phyloP scores from a whole-genome alignment of 2,113 vertebrate species.

The Zootoca vivipara region DNA sequence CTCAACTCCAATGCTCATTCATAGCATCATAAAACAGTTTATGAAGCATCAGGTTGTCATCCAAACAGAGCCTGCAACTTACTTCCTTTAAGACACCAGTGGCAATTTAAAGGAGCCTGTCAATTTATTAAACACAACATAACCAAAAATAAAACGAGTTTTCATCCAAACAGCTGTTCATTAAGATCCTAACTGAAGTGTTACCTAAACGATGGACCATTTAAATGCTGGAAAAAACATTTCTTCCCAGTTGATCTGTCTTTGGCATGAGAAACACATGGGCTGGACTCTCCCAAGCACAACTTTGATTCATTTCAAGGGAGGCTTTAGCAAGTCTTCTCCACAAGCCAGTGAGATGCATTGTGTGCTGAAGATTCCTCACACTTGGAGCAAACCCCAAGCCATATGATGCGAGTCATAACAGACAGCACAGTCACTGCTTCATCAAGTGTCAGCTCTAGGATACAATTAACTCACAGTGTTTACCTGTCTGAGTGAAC shows the following conservation, averaged over 20 bases:
- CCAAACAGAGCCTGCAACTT: not conserved
- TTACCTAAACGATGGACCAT: conserved; percentile 29
- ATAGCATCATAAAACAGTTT: not conserved
- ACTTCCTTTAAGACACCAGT: not conserved
- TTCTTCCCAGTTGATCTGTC: not conserved
- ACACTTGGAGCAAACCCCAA: not conserved
- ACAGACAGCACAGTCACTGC: conserved; percentile 27
- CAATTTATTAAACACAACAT: conserved; percentile 26
- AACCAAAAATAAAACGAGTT: not conserved
- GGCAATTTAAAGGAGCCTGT: conserved; percentile 6
- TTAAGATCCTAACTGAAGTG: conserved; percentile 15
- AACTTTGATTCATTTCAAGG: not conserved
- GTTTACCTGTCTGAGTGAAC: conserved; percentile 89
- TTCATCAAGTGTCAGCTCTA: conserved; percentile 61
- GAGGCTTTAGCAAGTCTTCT: not conserved
- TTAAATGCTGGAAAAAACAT: not conserved
- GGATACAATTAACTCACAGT: conserved; percentile 45
- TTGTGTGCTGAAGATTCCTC: not conserved
- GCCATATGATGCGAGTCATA: not conserved
- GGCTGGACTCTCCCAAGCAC: not conserved
- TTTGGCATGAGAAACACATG: not conserved
- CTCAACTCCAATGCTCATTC: not conserved
- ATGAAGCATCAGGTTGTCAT: not conserved
- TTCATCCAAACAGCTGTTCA: not conserved
- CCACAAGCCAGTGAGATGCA: not conserved